Percentiles rank a stretch among this genome's conserved stretches.
Evolutionary conservation across 2,797 vertebrate species (phyloP).

Genomic region (Gallinago solitaria): DNA sequence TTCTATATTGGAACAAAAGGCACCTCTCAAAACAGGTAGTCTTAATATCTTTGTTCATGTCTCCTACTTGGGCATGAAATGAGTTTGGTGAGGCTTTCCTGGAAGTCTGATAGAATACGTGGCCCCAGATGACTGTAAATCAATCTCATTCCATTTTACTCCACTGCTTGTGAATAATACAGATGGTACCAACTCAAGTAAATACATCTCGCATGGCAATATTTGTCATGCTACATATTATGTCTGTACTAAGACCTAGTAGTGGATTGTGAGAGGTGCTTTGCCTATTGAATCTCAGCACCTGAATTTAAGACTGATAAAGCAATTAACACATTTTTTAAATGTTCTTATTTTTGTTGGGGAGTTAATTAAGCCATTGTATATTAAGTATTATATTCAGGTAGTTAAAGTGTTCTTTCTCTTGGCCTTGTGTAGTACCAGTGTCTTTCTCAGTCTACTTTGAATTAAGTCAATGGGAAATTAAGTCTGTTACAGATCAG

Average conservation of each 20-base stretch:
- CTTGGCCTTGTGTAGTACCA: background rate
- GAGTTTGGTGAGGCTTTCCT: background rate
- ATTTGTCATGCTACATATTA: fast-evolving
- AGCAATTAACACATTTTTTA: background rate
- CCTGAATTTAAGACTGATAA: background rate
- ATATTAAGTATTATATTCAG: background rate
- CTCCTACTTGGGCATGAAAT: background rate
- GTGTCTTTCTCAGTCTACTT: background rate
- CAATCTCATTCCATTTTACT: background rate
- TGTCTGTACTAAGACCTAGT: background rate
- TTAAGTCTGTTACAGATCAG: background rate
- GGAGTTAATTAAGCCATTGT: background rate
- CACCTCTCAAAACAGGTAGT: background rate
- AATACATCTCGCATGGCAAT: background rate
- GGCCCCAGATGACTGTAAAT: background rate
- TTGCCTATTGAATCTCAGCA: background rate
- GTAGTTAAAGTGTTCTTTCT: background rate
- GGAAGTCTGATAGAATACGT: background rate
- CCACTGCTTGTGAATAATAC: background rate
- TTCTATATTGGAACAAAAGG: background rate
- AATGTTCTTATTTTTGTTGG: background rate
- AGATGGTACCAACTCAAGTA: background rate
- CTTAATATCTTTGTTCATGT: background rate
- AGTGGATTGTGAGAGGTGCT: background rate
- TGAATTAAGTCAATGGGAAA: background rate